These are phyloP conservation scores for Dissostichus mawsoni DNA, from an alignment of 2,113 vertebrate species.

Conservation along the genomic window DNA sequence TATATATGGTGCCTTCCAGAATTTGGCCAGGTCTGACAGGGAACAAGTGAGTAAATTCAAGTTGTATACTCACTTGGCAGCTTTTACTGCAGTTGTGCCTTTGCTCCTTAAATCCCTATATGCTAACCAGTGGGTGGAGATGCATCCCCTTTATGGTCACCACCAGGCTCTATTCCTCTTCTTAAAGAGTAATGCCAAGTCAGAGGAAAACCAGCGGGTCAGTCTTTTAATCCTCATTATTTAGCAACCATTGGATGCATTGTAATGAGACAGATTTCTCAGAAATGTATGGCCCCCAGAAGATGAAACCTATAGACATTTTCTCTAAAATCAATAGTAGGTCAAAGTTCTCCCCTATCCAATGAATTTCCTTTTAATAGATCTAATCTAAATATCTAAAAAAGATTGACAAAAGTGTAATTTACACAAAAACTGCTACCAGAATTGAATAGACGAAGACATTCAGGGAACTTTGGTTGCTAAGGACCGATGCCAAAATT, in stretches of 20 bases:
- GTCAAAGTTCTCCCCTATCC: background rate
- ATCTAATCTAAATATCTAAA: background rate
- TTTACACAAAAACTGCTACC: too few species aligned
- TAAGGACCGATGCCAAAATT: too few species aligned
- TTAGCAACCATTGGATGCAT: background rate
- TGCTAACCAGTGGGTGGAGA: conserved; percentile 13
- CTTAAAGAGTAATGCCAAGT: background rate
- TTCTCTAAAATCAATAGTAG: background rate
- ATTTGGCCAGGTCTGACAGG: conserved; percentile 1
- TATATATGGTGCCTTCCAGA: conserved; percentile 30
- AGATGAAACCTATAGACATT: background rate
- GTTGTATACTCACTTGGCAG: conserved; percentile 25
- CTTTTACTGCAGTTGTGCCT: conserved; percentile 16
- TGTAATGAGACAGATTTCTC: background rate
- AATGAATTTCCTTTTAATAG: too few species aligned
- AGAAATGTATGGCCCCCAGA: background rate
- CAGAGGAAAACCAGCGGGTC: background rate
- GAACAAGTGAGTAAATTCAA: conserved; percentile 26
- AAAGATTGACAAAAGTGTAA: too few species aligned
- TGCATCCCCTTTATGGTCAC: conserved; percentile 27
- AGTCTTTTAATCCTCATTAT: background rate
- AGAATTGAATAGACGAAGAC: too few species aligned
- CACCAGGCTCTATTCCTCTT: conserved; percentile 5
- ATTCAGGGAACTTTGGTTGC: too few species aligned
- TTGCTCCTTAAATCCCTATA: conserved; percentile 36